Base-by-base conservation (phyloP, 2,797 vertebrate species). In the Carapus acus region DNA sequence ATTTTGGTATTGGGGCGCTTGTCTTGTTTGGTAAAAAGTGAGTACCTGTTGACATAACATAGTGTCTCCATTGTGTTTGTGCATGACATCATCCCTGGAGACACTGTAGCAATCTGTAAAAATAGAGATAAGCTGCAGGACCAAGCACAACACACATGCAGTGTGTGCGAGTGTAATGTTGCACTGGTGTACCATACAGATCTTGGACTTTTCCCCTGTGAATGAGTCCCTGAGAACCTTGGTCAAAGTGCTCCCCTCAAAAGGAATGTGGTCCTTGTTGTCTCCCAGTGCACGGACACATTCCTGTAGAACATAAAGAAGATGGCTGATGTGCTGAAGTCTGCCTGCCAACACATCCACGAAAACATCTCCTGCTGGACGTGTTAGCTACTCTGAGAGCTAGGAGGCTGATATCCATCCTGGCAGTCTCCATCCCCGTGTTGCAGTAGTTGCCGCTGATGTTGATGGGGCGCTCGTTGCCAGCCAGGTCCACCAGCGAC, bases 221-320 rank as follows among this genome's bases (percentile, higher is more conserved):
- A 99, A 98, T 33, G 95, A 99, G 71, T 99, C 96, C 55, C 96
- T 84, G 11, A 99, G 87, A 46, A 99, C 95, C 71, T 97, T 95
- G 9, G 96, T 99, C 67, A 98, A 88, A 74, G 97, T 98, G 83
- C 93, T 98, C 86, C 95, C 93, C 5, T 94, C 87, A 80, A 99
- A 99, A 0, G 96, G 96, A 22, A 96, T 96, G 47, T 99, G 94
- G 38, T 93, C 88, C 20, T 93, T 94, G 84, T 99, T 96, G 84
- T 89, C 93, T 20, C 94, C 96, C 69, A 99, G 79, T 12, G 95
- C 95, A 45, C 95, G 88, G 69, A 99, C 98, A 62, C 96, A 99
- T 73, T 99, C 96, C 96, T 99, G 50, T 14, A 40, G n/a, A n/a
- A n/a, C n/a, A n/a, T n/a, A n/a, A n/a, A n/a, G n/a, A n/a, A n/a